Conservation (phyloP, 2,888 invertebrate genomes). For the Troglohyphantes excavatus region DNA sequence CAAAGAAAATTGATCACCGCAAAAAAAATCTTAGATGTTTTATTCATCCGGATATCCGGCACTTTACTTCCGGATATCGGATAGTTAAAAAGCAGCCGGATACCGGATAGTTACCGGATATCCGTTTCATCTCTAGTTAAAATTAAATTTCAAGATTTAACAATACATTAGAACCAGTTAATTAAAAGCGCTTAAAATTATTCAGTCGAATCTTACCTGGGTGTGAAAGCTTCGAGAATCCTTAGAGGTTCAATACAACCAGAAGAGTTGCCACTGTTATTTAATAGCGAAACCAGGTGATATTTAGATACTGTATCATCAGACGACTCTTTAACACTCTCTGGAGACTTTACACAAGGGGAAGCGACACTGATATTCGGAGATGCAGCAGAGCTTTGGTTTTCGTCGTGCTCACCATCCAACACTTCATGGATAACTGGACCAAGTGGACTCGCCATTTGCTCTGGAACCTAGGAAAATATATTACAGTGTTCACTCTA, state of each 20-base stretch:
- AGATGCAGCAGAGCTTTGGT: not conserved
- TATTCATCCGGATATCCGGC: no score
- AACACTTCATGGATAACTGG: slow-evolving; percentile 78
- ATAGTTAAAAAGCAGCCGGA: no score
- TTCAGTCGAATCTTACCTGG: slow-evolving; percentile 44
- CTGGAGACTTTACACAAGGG: slow-evolving; percentile 45
- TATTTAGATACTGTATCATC: not conserved
- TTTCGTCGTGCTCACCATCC: slow-evolving; percentile 55
- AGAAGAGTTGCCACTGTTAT: slow-evolving; percentile 16
- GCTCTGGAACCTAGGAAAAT: slow-evolving; percentile 12
- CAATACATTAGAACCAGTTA: no score
- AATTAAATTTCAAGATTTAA: no score
- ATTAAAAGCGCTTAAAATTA: no score
- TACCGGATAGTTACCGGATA: no score
- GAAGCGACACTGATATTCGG: slow-evolving; percentile 7
- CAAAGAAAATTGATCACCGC: no score
- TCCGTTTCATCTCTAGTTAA: no score
- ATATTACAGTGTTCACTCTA: no score
- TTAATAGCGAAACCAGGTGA: slow-evolving; percentile 13
- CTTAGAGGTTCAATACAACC: slow-evolving; percentile 35
- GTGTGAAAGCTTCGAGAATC: slow-evolving; percentile 57
- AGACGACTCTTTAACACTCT: not conserved
- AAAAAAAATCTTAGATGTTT: no score
- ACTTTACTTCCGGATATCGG: no score
- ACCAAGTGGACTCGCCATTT: slow-evolving; percentile 40